Conservation (phyloP, 2,113 vertebrate genomes). For the Uropsilus gracilis region DNA sequence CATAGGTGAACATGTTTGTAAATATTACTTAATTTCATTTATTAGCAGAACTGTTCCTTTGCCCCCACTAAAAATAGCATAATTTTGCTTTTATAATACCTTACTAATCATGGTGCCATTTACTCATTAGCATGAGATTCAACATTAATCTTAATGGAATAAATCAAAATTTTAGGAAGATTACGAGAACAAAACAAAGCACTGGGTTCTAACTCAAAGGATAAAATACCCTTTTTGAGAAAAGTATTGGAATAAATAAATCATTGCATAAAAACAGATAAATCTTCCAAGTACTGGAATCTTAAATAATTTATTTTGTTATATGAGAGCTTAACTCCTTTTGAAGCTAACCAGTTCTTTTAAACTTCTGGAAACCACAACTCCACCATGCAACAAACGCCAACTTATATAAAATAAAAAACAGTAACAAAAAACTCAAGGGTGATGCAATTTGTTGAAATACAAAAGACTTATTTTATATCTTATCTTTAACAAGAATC, state of each 20-base stretch:
- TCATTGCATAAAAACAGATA: not conserved
- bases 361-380: not conserved
- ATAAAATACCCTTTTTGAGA: not conserved
- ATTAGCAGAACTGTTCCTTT: not conserved
- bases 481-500: not conserved
- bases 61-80: not conserved
- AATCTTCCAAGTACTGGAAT: not conserved
- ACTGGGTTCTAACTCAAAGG: not conserved
- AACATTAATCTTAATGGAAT: not conserved
- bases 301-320: not conserved
- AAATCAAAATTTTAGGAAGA: not conserved
- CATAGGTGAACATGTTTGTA: not conserved
- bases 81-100: not conserved
- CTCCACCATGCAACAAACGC: not conserved
- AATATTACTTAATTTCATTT: not conserved
- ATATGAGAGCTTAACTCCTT: not conserved
- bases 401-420: rapidly evolving
- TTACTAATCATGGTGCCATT: not conserved
- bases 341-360: not conserved
- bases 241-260: not conserved
- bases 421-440: not conserved
- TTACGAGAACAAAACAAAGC: not conserved
- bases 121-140: not conserved
- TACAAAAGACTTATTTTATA: not conserved
- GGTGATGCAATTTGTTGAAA: not conserved